Base-by-base conservation (phyloP, 2,888 invertebrate species). In the Drosophila quinaria region DNA sequence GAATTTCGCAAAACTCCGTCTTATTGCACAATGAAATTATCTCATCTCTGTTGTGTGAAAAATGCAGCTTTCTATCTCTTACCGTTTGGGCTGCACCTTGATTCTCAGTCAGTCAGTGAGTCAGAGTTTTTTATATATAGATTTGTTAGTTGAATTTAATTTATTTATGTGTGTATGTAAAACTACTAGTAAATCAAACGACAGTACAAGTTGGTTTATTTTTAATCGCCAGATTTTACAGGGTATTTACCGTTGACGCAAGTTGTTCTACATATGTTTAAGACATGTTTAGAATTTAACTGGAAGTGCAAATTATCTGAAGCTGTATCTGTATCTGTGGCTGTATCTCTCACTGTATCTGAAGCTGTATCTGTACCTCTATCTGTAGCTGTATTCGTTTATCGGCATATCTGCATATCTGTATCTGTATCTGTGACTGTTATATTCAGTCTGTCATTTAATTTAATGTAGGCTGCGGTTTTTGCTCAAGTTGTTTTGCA, bases 401-500 rank as follows among this genome's bases (percentile, higher is more conserved):
- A 35, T 33, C 25, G 47, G 46, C 29, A 29, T 58, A 35, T 33
- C 25, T 58, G 46, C 29, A 29, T 58, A 41, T 49, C 49, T 19
- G 50, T 58, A 41, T 49, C 49, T 19, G 50, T 54, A 31, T 10
- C 37, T 49, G 55, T 13, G 54, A 35, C 22, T 54, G 61, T 44
- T 59, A 39, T 44, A 39, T 44, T 54, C 44, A 25, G 33, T 54
- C 33, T 47, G 41, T 52, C 41, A 49, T 64, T 58, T 11, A 41
- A 41, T 35, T 56, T 39, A 64, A 44, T 52, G 46, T 52, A 49
- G 62, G 49, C 52, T 66, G 47, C 35, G 61, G 49, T 50, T 70
- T 49, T 39, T 54, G 64, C 55, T 69, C 47, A 74, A 74, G 51
- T 62, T 65, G 55, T 39, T 61, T 59, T 61, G 60, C 70, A 69